Percentiles rank a stretch among this genome's conserved stretches.
Evolutionary conservation across 2,113 vertebrate genomes (phyloP).

Genomic region (Carollia perspicillata): DNA sequence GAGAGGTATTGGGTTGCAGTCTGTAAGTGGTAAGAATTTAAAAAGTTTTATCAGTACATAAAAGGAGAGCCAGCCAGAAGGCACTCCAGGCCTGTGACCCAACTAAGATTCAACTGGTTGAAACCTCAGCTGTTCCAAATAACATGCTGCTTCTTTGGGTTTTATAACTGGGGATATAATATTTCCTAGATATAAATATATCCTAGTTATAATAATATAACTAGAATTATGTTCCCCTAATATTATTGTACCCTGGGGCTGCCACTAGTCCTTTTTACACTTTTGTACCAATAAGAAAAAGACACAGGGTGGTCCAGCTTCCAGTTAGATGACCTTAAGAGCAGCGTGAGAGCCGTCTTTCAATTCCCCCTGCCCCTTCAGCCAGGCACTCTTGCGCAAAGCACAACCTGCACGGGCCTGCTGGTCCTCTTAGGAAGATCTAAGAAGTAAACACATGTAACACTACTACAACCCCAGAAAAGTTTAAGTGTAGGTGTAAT

Average conservation of each 20-base stretch:
- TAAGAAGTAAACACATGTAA: background rate
- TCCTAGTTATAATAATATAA: background rate
- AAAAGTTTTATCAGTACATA: background rate
- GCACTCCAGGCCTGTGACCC: background rate
- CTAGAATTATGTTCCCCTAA: background rate
- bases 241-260: background rate
- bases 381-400: background rate
- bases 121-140: background rate
- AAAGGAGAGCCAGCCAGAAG: background rate
- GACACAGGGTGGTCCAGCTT: background rate
- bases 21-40: background rate
- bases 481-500: background rate
- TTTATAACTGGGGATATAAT: background rate
- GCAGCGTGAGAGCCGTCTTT: background rate
- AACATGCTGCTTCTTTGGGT: background rate
- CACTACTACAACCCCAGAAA: background rate
- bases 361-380: background rate
- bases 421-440: background rate
- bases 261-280: background rate
- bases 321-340: background rate
- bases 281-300: background rate
- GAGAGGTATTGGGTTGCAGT: background rate
- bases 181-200: too few relatives aligned
- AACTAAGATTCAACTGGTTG: background rate
- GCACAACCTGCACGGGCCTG: background rate